Base-by-base conservation (phyloP, 1,140 invertebrate genomes). In the Aphelinus atriplicis region DNA sequence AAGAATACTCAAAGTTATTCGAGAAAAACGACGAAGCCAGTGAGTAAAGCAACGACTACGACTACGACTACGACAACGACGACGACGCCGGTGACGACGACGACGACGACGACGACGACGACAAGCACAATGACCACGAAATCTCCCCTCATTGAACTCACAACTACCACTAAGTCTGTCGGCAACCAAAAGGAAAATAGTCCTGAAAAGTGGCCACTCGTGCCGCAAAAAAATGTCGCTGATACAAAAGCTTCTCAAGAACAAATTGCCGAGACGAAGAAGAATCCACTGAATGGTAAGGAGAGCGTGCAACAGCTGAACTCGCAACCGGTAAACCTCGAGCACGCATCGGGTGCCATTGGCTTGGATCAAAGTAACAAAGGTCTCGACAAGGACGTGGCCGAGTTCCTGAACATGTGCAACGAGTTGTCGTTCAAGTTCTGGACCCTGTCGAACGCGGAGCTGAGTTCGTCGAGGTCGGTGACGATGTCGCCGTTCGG, bases 401-500 rank as follows among this genome's bases (percentile, higher is more conserved):
- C 88, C 1, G 89, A 91, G 48, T 95, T 95, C 80, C 88, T 92
- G 2, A 91, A 93, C 78, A 87, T 96, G 1, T 95, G 94, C 84
- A 96, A 96, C 80, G 94, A 96, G 81, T 82, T 96, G 42, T 94
- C 94, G 0, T 94, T 96, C 70, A 91, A 90, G 80, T 94, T 95
- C 84, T 94, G 94, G 94, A 88, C 91, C 3, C 89, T 94, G 0
- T 90, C 92, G 2, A 90, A 90, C 60, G 90, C 91, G 79, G 91
- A 92, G 65, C 87, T 94, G n/a, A 94, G 92, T 74, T 89, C 90
- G 7, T 92, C 91, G 9, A 89, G 94, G 78, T 95, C 94, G 78
- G 87, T 96, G 76, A 91, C 95, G n/a, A 83, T 96, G 2, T 96
- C 95, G 7, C 95, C 95, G 0, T 96, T 96, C 78, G 94, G 94